A percentile compares a stretch with the other conserved stretches of the same genome.
phyloP scores from a whole-genome alignment of 2,797 vertebrate species.

The Siniperca obscura region DNA sequence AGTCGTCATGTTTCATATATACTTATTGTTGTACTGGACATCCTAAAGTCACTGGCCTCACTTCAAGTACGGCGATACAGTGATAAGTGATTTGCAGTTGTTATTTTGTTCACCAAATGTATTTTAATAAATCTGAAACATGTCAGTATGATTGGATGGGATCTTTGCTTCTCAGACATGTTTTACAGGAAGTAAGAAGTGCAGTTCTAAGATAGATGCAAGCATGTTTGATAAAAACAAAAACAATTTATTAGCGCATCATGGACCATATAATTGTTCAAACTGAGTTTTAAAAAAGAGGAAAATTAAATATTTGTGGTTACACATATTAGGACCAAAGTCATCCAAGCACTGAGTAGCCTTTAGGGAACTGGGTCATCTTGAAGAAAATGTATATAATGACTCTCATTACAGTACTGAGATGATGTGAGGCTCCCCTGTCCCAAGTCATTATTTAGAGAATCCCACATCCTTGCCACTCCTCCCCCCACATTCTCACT shows the following conservation, averaged over 20 bases:
- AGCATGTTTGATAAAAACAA: neutral
- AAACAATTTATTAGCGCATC: neutral
- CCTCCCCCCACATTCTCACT: constrained; percentile 66
- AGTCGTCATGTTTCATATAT: constrained; percentile 29
- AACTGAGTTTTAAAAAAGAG: neutral
- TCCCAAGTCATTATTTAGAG: constrained; percentile 69
- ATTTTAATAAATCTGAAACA: neutral
- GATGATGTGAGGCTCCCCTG: constrained; percentile 67
- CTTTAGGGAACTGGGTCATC: constrained; percentile 32
- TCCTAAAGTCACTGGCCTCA: constrained; percentile 1
- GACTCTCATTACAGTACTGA: constrained; percentile 65
- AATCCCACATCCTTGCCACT: constrained; percentile 74
- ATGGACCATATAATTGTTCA: neutral
- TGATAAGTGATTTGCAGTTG: neutral
- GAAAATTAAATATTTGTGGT: constrained; percentile 22
- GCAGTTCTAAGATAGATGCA: neutral
- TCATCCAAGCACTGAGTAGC: constrained; percentile 29
- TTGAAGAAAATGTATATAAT: constrained; percentile 41
- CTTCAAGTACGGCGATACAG: neutral
- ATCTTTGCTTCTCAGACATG: neutral
- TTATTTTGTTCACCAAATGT: neutral
- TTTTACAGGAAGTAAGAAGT: constrained; percentile 2
- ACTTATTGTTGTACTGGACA: constrained; percentile 4
- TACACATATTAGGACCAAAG: constrained; percentile 3
- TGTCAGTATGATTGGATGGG: neutral